Evolutionary conservation across 2,113 vertebrate genomes (phyloP).

Genomic region (Sclerurus mexicanus): DNA sequence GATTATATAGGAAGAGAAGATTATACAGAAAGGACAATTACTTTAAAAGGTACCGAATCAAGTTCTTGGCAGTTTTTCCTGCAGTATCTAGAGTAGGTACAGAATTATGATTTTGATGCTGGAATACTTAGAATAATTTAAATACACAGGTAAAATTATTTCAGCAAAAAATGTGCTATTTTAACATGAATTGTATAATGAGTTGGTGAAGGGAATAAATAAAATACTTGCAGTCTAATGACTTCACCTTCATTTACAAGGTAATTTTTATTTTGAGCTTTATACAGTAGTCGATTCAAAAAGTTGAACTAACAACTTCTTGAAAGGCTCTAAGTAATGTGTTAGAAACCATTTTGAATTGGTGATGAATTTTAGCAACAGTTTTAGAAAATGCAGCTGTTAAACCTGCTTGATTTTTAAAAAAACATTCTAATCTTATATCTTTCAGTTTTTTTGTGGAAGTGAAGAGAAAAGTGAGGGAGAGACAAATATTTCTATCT

Average conservation of each 20-base stretch:
- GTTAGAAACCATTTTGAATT: background rate
- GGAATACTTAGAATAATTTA: background rate
- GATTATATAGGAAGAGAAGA: background rate
- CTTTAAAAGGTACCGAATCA: background rate
- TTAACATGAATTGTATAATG: background rate
- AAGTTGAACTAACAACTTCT: background rate
- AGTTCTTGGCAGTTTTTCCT: background rate
- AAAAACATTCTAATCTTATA: background rate
- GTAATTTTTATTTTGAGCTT: background rate
- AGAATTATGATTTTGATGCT: background rate
- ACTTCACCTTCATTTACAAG: background rate
- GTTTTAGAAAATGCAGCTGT: background rate
- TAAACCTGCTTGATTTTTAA: background rate
- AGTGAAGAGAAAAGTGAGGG: background rate
- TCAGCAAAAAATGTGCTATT: background rate
- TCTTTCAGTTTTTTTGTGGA: background rate
- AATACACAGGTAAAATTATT: background rate
- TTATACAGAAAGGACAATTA: background rate
- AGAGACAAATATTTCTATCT: background rate
- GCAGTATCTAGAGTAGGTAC: background rate
- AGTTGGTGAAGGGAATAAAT: background rate
- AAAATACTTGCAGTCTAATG: background rate
- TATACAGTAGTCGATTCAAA: background rate
- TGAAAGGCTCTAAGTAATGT: background rate
- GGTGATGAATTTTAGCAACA: background rate